These are phyloP conservation scores for Morpho achilles DNA, from an alignment of 2,888 invertebrate genomes.

Conservation along the genomic window DNA sequence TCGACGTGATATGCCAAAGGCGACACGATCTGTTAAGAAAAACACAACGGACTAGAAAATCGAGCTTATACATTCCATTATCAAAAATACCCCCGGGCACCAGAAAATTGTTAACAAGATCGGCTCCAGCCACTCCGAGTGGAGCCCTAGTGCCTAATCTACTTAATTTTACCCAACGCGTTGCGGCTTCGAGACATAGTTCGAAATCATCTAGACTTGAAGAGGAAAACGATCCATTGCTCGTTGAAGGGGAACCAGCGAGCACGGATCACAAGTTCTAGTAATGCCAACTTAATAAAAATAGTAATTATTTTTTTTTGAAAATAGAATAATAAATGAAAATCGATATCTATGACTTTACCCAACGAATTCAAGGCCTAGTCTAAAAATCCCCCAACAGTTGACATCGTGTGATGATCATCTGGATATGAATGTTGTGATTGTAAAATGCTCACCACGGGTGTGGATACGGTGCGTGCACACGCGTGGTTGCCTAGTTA, in stretches of 20 bases:
- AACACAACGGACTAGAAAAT: slow-evolving; percentile 71
- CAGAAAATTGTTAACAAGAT: slow-evolving; percentile 83
- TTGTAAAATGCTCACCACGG: slow-evolving; percentile 56
- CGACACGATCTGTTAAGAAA: slow-evolving; percentile 54
- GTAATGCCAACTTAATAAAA: slow-evolving; percentile 12
- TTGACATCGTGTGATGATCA: slow-evolving; percentile 35
- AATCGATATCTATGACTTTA: slow-evolving; percentile 22
- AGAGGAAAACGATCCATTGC: slow-evolving; percentile 82
- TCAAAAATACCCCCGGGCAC: slow-evolving; percentile 63
- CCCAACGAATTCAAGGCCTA: slow-evolving; percentile 35
- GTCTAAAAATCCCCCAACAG: slow-evolving; percentile 30
- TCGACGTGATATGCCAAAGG: slow-evolving; percentile 75
- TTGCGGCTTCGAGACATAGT: slow-evolving; percentile 70
- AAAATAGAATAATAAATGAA: neutral
- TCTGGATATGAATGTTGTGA: slow-evolving; percentile 58
- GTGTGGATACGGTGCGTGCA: slow-evolving; percentile 34
- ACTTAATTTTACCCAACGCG: slow-evolving; percentile 80
- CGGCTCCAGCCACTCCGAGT: slow-evolving; percentile 89
- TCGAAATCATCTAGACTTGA: slow-evolving; percentile 65
- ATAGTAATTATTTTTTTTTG: slow-evolving; percentile 24
- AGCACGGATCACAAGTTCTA: slow-evolving; percentile 66
- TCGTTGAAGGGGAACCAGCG: slow-evolving; percentile 66
- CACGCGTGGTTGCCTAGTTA: slow-evolving; percentile 48
- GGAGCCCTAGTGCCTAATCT: slow-evolving; percentile 83
- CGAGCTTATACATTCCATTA: slow-evolving; percentile 82